Evolutionary conservation across 2,113 vertebrate species (phyloP).

Genomic region (Oostethus manadensis): DNA sequence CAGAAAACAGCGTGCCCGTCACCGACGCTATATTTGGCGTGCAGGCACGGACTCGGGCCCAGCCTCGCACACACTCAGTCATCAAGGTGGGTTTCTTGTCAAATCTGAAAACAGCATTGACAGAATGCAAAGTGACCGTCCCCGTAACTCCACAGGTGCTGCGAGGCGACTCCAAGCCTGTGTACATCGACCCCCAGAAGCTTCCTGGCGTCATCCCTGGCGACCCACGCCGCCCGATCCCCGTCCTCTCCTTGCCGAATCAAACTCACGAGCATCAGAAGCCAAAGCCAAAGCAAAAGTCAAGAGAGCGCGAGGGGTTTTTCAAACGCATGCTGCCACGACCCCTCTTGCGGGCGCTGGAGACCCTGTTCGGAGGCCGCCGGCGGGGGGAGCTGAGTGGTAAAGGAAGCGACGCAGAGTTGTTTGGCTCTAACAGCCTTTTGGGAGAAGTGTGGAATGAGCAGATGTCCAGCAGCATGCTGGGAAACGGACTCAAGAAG

Average conservation of each 20-base stretch:
- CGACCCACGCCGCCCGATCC: conserved; percentile 70
- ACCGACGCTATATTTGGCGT: conserved; percentile 71
- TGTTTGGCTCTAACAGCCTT: conserved; percentile 58
- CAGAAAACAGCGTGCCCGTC: conserved; percentile 74
- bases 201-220: conserved; percentile 71
- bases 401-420: conserved; percentile 36
- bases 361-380: conserved; percentile 59
- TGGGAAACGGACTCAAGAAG: conserved; percentile 67
- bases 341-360: conserved; percentile 56
- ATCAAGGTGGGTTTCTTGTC: conserved; percentile 51
- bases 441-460: conserved; percentile 71
- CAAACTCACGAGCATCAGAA: conserved; percentile 35
- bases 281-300: conserved; percentile 4
- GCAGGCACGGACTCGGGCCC: conserved; percentile 69
- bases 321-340: conserved; percentile 59
- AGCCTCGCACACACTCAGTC: conserved; percentile 63
- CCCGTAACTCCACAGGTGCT: conserved; percentile 52
- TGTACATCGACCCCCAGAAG: conserved; percentile 68
- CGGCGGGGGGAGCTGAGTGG: conserved; percentile 47
- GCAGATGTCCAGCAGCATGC: conserved; percentile 72
- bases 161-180: conserved; percentile 64
- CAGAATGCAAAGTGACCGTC: background rate
- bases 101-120: background rate
- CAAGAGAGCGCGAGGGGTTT: conserved; percentile 47
- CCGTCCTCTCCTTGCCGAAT: conserved; percentile 67